Evolutionary conservation across 2,888 invertebrate species (phyloP).

Genomic region (Clostera curtula): DNA sequence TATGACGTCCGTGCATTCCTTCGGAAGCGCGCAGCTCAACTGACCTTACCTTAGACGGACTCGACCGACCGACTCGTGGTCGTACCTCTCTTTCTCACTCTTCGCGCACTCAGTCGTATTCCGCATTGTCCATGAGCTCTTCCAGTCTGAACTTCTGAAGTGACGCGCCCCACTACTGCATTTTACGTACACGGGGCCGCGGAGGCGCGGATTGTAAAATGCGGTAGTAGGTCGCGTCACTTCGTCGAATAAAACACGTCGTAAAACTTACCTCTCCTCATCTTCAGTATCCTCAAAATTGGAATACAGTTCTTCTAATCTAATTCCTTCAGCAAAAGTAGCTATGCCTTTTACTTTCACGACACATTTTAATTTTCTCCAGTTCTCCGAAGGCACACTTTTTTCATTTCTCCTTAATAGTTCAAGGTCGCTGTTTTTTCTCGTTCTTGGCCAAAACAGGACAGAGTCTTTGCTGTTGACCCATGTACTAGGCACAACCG

Average conservation of each 20-base stretch:
- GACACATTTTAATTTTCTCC: constrained; percentile 7
- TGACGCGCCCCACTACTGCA: constrained; percentile 1
- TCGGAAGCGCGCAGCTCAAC: constrained; percentile 1
- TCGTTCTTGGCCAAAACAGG: constrained; percentile 7
- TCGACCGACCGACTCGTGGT: constrained; percentile 1
- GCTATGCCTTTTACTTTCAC: constrained; percentile 2
- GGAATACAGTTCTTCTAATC: constrained; percentile 5
- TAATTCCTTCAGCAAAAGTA: constrained; percentile 7
- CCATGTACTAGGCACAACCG: too few species aligned
- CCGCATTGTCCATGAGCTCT: constrained; percentile 1
- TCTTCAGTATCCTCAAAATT: constrained; percentile 7
- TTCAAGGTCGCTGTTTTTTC: constrained; percentile 8
- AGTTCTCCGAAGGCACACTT: constrained; percentile 6
- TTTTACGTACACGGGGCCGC: constrained; percentile 1
- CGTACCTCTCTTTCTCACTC: constrained; percentile 1
- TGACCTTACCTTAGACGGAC: constrained; percentile 1
- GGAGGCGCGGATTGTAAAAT: constrained; percentile 2
- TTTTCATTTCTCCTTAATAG: constrained; percentile 6
- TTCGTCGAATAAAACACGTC: background rate
- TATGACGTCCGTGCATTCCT: constrained; percentile 1
- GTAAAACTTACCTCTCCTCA: constrained; percentile 6
- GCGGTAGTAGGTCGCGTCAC: constrained; percentile 1
- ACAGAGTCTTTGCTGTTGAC: too few species aligned
- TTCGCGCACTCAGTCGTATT: constrained; percentile 1
- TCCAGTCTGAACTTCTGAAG: too few species aligned